A percentile compares a stretch with the other conserved stretches of the same genome.
These are phyloP conservation scores for Drosophila obscura DNA, from an alignment of 1,140 invertebrate genomes.

Conservation along the genomic window DNA sequence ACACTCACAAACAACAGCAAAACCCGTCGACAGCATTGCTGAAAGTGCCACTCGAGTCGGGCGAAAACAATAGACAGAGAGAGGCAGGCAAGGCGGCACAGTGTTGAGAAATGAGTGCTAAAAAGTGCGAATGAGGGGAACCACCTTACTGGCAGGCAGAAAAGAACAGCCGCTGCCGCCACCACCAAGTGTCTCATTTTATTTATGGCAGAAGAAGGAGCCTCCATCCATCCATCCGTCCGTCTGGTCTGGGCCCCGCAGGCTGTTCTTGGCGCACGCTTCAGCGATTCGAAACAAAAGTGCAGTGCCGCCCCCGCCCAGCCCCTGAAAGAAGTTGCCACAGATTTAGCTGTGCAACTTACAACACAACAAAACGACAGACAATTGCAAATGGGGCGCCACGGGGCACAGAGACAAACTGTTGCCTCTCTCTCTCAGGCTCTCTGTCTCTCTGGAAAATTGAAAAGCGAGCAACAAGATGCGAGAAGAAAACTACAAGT, in stretches of 20 bases:
- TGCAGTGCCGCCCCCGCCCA: slow-evolving; percentile 22
- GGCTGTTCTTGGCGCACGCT: slow-evolving; percentile 47
- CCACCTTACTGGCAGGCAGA: neutral
- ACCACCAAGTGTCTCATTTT: slow-evolving; percentile 63
- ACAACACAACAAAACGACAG: slow-evolving; percentile 41
- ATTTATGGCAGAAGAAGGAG: slow-evolving; percentile 55
- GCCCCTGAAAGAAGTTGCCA: slow-evolving; percentile 59
- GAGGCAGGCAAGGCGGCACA: slow-evolving; percentile 7
- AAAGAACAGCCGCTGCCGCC: slow-evolving; percentile 25
- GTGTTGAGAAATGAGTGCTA: slow-evolving; percentile 10
- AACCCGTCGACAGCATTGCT: slow-evolving; percentile 14
- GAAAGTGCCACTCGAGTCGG: slow-evolving; percentile 43
- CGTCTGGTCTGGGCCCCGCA: slow-evolving; percentile 41
- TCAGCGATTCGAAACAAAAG: slow-evolving; percentile 78
- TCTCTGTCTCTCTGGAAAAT: slow-evolving; percentile 37
- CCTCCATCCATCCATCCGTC: slow-evolving; percentile 19
- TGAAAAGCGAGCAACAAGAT: slow-evolving; percentile 60
- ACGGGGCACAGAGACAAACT: slow-evolving; percentile 47
- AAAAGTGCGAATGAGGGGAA: slow-evolving; percentile 1
- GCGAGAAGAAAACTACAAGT: slow-evolving; percentile 9
- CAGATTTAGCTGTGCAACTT: slow-evolving; percentile 54
- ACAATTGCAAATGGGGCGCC: slow-evolving; percentile 50
- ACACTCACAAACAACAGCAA: slow-evolving; percentile 35
- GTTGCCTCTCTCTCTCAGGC: slow-evolving; percentile 54
- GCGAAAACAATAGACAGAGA: slow-evolving; percentile 25